Evolutionary conservation across 2,113 vertebrate genomes (phyloP), one percentile per base, ranked within the genome.

Genomic region (Strix uralensis): DNA sequence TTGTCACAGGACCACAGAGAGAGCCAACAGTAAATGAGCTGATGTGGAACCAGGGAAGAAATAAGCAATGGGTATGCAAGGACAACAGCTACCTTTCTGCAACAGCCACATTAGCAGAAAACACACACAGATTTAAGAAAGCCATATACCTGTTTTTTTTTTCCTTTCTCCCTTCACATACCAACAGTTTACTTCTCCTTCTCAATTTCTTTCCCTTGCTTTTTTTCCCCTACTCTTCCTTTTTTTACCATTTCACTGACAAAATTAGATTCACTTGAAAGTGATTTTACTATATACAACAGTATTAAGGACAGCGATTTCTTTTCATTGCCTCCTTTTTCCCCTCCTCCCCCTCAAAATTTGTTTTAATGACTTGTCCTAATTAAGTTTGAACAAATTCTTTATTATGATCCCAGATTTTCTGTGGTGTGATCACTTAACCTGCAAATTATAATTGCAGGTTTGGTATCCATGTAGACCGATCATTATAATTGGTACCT

Each of bases 331-430:
- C 52, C 52, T 83, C n/a, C 32, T 92, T 92, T 87, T 79, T 10
- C n/a, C 55, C 5, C 18, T 86, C 79, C 51, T 70, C 38, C 36
- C 32, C 26, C 44, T 75, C 46, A 86, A 86, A 89, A 84, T 47
- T 52, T 78, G 8, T 46, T 92, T 36, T 86, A 96, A 81, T 91
- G 44, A 84, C 81, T 87, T 95, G 70, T 89, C 91, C 90, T 87
- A 96, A 94, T 95, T 94, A 94, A 85, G 34, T 65, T 61, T 85
- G 69, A 96, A 84, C 32, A 72, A 85, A 95, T 54, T 59, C 61
- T 91, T 81, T 81, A 72, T 82, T 82, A 89, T 87, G 44, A 65
- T 92, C 66, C 22, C 40, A 88, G 54, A 62, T 88, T 91, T 92
- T 87, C 46, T 69, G 46, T 38, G 62, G 30, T 84, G 25, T 82